phyloP scores from a whole-genome alignment of 2,113 vertebrate genomes.

The Equus przewalskii region DNA sequence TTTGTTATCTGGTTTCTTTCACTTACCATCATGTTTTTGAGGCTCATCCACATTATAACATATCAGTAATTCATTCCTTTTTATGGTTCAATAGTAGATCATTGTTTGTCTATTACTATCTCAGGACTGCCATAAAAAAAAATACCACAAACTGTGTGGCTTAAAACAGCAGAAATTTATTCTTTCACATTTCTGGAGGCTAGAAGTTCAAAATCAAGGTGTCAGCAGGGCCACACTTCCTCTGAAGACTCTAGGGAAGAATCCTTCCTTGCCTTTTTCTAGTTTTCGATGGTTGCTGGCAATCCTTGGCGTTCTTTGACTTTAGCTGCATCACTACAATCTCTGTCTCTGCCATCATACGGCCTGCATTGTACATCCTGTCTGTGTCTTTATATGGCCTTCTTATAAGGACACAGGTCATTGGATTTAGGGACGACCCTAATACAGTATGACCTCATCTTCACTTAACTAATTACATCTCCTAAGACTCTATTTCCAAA shows the following conservation, averaged over 20 bases:
- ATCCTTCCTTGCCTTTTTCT: background rate
- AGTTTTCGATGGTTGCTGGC: background rate
- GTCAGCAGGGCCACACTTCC: background rate
- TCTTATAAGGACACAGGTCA: background rate
- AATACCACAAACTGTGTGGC: accelerated
- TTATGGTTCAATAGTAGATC: background rate
- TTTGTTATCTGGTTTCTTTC: background rate
- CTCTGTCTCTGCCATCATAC: background rate
- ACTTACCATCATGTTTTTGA: background rate
- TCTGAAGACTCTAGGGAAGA: background rate
- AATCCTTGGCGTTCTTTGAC: background rate
- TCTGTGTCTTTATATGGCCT: background rate
- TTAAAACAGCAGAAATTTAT: background rate
- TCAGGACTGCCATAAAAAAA: background rate
- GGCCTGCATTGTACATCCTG: background rate
- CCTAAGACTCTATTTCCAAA: background rate
- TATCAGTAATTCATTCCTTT: background rate
- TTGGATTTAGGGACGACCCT: accelerated
- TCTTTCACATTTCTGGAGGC: background rate
- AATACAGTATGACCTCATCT: too few relatives aligned
- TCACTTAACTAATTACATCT: background rate
- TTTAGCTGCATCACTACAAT: background rate
- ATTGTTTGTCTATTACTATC: background rate
- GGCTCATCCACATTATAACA: background rate
- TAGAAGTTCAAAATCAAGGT: background rate